phyloP scores from a whole-genome alignment of 2,113 vertebrate genomes.

The Prietella phreatophila region DNA sequence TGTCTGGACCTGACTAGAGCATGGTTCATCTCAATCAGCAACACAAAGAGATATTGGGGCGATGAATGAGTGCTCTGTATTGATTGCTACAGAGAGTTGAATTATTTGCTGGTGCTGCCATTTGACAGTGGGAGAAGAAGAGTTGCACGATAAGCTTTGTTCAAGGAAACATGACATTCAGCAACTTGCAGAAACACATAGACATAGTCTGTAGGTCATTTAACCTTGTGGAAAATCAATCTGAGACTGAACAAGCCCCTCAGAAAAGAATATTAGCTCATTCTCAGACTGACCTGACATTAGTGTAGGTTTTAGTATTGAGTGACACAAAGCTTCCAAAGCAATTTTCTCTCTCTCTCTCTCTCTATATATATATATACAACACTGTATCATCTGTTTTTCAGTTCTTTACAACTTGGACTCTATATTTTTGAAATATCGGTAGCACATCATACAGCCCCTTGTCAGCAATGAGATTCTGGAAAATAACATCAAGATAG shows the following conservation, averaged over 20 bases:
- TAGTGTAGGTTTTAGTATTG: constrained; percentile 20
- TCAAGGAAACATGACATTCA: constrained; percentile 49
- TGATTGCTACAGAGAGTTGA: constrained; percentile 67
- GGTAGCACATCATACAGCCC: constrained; percentile 24
- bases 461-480: neutral
- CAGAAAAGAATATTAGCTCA: constrained; percentile 43
- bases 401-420: constrained; percentile 26
- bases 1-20: constrained; percentile 51
- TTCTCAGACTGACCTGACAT: constrained; percentile 39
- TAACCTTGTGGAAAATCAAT: constrained; percentile 66
- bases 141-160: constrained; percentile 66
- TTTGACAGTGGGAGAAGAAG: constrained; percentile 60
- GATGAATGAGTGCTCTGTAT: constrained; percentile 55
- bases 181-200: constrained; percentile 59
- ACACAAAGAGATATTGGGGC: constrained; percentile 53
- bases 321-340: constrained; percentile 46
- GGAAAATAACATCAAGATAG: neutral
- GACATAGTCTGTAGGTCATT: constrained; percentile 46
- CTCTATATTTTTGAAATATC: constrained; percentile 24
- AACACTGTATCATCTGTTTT: constrained; percentile 34
- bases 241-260: constrained; percentile 37
- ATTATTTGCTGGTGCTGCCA: constrained; percentile 66
- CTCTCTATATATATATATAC: too few species aligned
- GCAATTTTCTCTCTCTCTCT: constrained; percentile 41
- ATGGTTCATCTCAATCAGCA: constrained; percentile 69